Conservation (phyloP, 2,888 invertebrate species). For the Lasioglossum figueresi region DNA sequence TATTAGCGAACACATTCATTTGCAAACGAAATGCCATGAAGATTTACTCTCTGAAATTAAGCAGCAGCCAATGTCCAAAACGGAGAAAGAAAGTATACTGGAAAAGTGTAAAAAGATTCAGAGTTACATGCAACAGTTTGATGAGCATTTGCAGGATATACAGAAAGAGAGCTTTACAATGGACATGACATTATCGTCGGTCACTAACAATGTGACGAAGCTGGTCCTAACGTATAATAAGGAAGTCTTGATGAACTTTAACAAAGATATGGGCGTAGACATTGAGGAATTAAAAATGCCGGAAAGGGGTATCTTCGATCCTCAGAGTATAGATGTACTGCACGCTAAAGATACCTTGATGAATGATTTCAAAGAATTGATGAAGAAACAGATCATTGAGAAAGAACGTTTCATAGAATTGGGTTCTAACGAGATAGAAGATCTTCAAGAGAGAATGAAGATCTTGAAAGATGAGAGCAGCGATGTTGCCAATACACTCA, state of each 20-base stretch:
- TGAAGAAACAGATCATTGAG: slow-evolving; percentile 54
- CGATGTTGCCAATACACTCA: slow-evolving; percentile 59
- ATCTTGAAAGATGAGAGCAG: slow-evolving; percentile 60
- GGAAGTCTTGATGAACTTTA: slow-evolving; percentile 73
- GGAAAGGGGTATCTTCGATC: slow-evolving; percentile 68
- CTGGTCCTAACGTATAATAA: slow-evolving; percentile 76
- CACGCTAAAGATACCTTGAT: slow-evolving; percentile 56
- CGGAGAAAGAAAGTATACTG: slow-evolving; percentile 73
- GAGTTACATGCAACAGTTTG: slow-evolving; percentile 72
- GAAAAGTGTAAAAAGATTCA: slow-evolving; percentile 72
- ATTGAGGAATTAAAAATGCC: slow-evolving; percentile 75
- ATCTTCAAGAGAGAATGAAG: slow-evolving; percentile 64
- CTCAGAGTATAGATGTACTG: slow-evolving; percentile 67
- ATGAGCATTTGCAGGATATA: slow-evolving; percentile 76
- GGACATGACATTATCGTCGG: slow-evolving; percentile 76
- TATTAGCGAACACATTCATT: slow-evolving; percentile 64
- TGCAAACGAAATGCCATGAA: slow-evolving; percentile 52
- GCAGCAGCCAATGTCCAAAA: slow-evolving; percentile 75
- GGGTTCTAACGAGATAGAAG: slow-evolving; percentile 59
- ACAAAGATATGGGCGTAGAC: slow-evolving; percentile 59
- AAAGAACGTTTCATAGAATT: slow-evolving; percentile 49
- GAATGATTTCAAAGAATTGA: slow-evolving; percentile 57
- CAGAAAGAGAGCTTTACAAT: slow-evolving; percentile 76
- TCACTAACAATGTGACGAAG: slow-evolving; percentile 74
- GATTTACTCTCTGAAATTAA: slow-evolving; percentile 71